These are phyloP conservation scores for Heteromurus nitidus DNA, from an alignment of 2,888 invertebrate genomes.

Conservation along the genomic window DNA sequence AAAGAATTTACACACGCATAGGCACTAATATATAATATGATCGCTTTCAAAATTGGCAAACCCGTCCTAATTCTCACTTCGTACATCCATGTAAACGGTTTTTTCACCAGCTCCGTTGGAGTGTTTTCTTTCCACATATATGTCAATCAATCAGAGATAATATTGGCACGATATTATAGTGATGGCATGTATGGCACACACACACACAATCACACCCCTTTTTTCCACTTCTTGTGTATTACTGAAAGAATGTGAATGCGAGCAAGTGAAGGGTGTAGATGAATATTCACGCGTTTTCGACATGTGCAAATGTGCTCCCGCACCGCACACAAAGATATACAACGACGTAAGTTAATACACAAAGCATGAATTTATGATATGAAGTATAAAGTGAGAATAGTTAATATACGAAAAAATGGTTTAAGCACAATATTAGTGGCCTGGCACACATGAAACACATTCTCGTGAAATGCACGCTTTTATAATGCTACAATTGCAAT, in stretches of 20 bases:
- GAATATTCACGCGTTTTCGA: slow-evolving; percentile 11
- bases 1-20: too few relatives aligned
- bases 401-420: not conserved
- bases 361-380: slow-evolving; percentile 14
- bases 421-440: not conserved
- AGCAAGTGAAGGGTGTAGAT: not conserved
- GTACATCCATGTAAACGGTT: not conserved
- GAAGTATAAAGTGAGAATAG: not conserved
- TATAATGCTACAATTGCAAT: not conserved
- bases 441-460: not conserved
- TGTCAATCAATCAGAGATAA: slow-evolving; percentile 2
- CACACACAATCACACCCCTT: not conserved
- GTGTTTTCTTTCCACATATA: not conserved
- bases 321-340: slow-evolving; percentile 4
- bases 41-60: slow-evolving; percentile 9
- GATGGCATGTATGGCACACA: not conserved
- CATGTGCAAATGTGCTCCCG: not conserved
- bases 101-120: too few relatives aligned
- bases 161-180: slow-evolving; percentile 7
- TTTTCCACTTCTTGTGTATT: not conserved
- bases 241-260: not conserved
- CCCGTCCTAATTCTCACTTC: not conserved
- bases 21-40: not conserved
- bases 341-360: not conserved
- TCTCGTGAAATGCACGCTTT: not conserved